These are phyloP conservation scores for Theodoxus fluviatilis DNA, from an alignment of 2,888 invertebrate species.

Conservation along the genomic window DNA sequence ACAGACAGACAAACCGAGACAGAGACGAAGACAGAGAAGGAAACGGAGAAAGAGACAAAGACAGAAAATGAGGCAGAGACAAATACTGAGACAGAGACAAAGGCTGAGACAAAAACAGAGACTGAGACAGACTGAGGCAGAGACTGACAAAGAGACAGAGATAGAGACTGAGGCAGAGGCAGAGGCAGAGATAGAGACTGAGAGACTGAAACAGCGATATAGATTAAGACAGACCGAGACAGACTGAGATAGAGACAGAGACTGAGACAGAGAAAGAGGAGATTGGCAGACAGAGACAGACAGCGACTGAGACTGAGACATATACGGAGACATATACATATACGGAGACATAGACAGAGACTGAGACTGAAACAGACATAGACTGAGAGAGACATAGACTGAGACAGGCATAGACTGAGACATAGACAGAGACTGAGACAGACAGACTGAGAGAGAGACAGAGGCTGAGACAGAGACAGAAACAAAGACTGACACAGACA, in stretches of 20 bases:
- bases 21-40: too few relatives aligned
- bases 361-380: not conserved
- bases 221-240: not conserved
- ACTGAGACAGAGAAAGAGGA: not conserved
- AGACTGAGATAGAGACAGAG: not conserved
- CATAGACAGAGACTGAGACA: conserved; percentile 1
- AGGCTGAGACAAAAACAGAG: not conserved
- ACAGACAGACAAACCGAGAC: too few relatives aligned
- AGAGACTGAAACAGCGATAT: conserved; percentile 3
- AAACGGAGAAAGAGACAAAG: too few relatives aligned
- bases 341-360: too few relatives aligned
- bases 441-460: conserved; percentile 23
- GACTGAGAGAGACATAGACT: not conserved
- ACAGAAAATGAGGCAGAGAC: too few relatives aligned
- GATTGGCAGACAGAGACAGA: too few relatives aligned
- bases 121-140: not conserved
- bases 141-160: not conserved
- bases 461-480: conserved; percentile 3
- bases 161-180: not conserved
- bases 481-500: conserved; percentile 23
- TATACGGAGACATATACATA: too few relatives aligned
- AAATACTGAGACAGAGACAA: too few relatives aligned
- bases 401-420: conserved; percentile 14
- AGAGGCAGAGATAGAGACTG: conserved; percentile 8
- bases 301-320: too few relatives aligned